Evolutionary conservation across 2,113 vertebrate species (phyloP), one percentile per base, ranked within the genome.

Genomic region (Colossoma macropomum): DNA sequence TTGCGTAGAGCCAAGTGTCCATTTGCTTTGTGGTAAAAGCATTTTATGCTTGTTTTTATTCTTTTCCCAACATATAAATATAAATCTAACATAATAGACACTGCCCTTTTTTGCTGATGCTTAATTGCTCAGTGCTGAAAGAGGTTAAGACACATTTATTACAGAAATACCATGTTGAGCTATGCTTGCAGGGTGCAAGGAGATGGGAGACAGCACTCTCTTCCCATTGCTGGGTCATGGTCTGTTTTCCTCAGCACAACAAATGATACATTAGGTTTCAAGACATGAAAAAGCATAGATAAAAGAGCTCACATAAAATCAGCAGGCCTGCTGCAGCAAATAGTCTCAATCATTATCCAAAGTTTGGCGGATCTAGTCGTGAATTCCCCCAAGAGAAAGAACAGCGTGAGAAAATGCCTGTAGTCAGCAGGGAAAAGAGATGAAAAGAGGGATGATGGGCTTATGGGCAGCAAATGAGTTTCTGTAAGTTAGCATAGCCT

Each of bases 1-100:
- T 77, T 68, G 81, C 41, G 63, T 76, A 68, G 77, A 69, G 16
- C 32, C 54, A n/a, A 82, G 48, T 56, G 48, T 70, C 70, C 63
- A 76, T 69, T 76, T 70, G 69, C 27, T 48, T 62, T 50, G 54
- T 59, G 12, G n/a, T 34, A 69, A 71, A 15, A n/a, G 4, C 2
- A 45, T 21, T 71, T 71, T 71, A 45, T 4, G 2, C 11, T 25
- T 25, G 19, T 45, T 73, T 32, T 41, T 21, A 28, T 38, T 15
- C 7, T 30, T 45, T 27, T 27, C 54, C 30, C n/a, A 28, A n/a
- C 63, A 66, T 19, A 45, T 45, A 45, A 45, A 45, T 45, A 45
- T 45, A 45, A 45, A 45, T 45, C 41, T 11, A 45, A 6, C 9
- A 4, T 11, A 45, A 45, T 45, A 6, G 1, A 45, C 9, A 9